Conservation (phyloP, 2,888 invertebrate genomes). For the Hemistola chrysoprasaria region DNA sequence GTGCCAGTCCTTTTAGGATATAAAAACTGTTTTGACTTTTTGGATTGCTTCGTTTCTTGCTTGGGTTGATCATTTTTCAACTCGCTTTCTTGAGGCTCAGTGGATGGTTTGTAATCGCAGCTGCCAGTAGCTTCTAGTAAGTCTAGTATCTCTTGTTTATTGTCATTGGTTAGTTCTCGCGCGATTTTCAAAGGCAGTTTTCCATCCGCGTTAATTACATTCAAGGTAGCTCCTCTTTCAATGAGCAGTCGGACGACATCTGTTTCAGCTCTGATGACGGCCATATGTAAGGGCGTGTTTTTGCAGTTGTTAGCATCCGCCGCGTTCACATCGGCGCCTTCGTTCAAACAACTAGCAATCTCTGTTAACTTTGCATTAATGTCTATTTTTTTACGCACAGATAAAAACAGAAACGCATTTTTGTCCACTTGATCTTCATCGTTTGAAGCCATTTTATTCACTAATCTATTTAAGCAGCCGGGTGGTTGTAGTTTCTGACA, state of each 20-base stretch:
- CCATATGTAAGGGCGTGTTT: conserved; percentile 35
- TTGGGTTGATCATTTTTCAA: background rate
- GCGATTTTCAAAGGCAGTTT: conserved; percentile 33
- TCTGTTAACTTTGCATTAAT: conserved; percentile 23
- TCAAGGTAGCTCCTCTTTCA: conserved; percentile 26
- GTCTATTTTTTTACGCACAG: conserved; percentile 23
- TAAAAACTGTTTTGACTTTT: conserved; percentile 6
- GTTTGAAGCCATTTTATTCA: background rate
- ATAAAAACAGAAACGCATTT: conserved; percentile 27
- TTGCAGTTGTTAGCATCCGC: conserved; percentile 29
- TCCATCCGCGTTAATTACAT: conserved; percentile 22
- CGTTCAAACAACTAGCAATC: conserved; percentile 23
- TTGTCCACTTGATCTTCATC: conserved; percentile 22
- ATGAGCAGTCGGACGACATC: conserved; percentile 29
- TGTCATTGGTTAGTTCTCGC: conserved; percentile 10
- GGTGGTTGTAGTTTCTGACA: too few relatives aligned
- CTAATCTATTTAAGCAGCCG: background rate
- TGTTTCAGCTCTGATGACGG: conserved; percentile 26
- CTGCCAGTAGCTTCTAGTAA: conserved; percentile 2
- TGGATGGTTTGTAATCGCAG: background rate
- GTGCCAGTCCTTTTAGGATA: conserved; percentile 27
- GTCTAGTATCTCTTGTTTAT: conserved; percentile 11
- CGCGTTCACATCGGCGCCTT: conserved; percentile 35
- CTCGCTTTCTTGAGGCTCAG: too few relatives aligned
- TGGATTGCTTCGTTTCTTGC: conserved; percentile 4